A percentile compares a stretch with the other conserved stretches of the same genome.
Conservation (phyloP, 2,888 invertebrate genomes). For the Nowickia ferox region DNA sequence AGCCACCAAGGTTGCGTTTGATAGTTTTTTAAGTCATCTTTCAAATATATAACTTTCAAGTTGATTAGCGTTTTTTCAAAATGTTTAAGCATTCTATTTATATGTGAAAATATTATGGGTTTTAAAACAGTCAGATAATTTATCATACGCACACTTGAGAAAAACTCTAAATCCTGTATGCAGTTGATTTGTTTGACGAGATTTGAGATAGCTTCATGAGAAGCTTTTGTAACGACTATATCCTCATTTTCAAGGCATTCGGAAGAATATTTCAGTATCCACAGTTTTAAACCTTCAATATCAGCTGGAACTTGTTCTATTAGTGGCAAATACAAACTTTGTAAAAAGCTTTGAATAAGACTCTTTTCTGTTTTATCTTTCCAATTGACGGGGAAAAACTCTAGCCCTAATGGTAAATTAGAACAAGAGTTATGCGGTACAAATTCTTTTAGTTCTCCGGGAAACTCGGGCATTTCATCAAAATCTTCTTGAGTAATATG, state of each 20-base stretch:
- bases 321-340: conserved; percentile 84
- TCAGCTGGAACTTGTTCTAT: conserved; percentile 68
- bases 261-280: conserved; percentile 77
- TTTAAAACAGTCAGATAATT: conserved; percentile 79
- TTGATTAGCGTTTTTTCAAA: conserved; percentile 30
- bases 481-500: conserved; percentile 86
- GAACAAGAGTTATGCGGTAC: conserved; percentile 82
- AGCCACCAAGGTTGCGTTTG: conserved; percentile 79
- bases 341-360: conserved; percentile 84
- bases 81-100: conserved; percentile 69
- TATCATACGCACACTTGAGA: conserved; percentile 63
- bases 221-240: conserved; percentile 73
- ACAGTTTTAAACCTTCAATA: conserved; percentile 74
- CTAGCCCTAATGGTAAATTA: conserved; percentile 85
- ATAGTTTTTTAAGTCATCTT: conserved; percentile 74
- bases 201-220: conserved; percentile 77
- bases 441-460: conserved; percentile 86
- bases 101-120: conserved; percentile 75
- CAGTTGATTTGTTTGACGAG: conserved; percentile 75
- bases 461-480: conserved; percentile 86
- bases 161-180: too few species aligned
- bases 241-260: conserved; percentile 75
- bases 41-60: conserved; percentile 77
- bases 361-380: conserved; percentile 84
- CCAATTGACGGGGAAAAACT: conserved; percentile 87